Evolutionary conservation across 2,797 vertebrate species (phyloP), one percentile per base, ranked within the genome.

Genomic region (Neopelma chrysocephalum): DNA sequence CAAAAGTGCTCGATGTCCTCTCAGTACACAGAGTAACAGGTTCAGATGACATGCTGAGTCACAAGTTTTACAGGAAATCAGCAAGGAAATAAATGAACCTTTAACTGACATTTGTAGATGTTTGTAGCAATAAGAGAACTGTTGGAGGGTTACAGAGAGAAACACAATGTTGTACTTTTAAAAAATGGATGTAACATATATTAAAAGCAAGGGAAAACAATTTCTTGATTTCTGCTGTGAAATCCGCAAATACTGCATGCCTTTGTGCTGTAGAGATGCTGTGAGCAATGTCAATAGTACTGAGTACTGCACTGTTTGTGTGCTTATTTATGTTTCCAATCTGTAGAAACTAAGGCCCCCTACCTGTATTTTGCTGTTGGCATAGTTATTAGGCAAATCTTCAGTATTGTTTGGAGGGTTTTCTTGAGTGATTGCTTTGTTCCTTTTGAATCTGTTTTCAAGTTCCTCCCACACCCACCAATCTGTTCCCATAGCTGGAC

Each of bases 41-140:
- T 94, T 95, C 87, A 93, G 48, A 54, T 82, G 75, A 88, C 61
- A 5, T 54, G 89, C 86, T 86, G 94, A 96, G 77, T 96, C 96
- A 96, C 71, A 57, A 6, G 86, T 62, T 94, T 94, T 96, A 90
- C 87, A 95, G 93, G 87, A 95, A 95, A 92, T 70, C 75, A 75
- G 82, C 36, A 68, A 83, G 83, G 92, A 95, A 94, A 94, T 87
- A 92, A 94, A 92, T 91, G 82, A 96, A 82, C 80, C 88, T 96
- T 94, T 96, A 94, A 83, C 89, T 93, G 92, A 73, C 69, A 23
- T 75, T 82, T 62, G 36, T 65, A 75, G 70, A 50, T 61, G 80
- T 89, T 89, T 73, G 66, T 75, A 92, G 69, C 77, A 86, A 9
- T 72, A 45, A 62, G 58, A 85, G 47, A 78, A 57, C 61, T 50